phyloP scores from a whole-genome alignment of 2,797 vertebrate species.

The Manis pentadactyla region DNA sequence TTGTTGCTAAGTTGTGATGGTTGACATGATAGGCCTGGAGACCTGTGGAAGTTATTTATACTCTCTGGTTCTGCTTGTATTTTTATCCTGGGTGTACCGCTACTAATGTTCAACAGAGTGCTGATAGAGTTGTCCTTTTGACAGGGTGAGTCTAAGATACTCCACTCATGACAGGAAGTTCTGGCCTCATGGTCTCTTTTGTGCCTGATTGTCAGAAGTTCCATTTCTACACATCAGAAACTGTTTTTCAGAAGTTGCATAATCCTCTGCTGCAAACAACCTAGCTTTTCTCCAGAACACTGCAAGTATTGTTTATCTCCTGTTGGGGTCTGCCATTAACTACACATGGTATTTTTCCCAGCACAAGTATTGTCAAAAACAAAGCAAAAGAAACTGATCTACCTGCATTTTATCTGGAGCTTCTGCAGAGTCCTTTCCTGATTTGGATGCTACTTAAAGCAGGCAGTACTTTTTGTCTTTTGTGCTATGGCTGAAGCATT shows the following conservation, averaged over 20 bases:
- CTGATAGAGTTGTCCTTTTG: not conserved
- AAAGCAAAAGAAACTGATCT: not conserved
- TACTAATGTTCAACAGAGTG: too few species aligned
- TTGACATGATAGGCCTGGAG: too few species aligned
- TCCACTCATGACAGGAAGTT: not conserved
- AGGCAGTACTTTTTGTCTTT: not conserved
- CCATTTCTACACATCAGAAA: not conserved
- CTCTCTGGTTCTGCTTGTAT: not conserved
- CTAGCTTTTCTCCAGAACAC: not conserved
- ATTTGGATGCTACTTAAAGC: not conserved
- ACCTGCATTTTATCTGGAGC: not conserved
- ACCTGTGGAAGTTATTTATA: not conserved
- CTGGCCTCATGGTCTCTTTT: not conserved
- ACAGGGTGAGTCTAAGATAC: not conserved
- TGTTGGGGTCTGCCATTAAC: not conserved
- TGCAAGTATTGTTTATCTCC: not conserved
- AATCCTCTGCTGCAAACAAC: not conserved
- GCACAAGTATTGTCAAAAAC: not conserved
- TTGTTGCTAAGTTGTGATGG: not conserved
- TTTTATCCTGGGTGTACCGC: not conserved
- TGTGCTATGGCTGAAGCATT: not conserved
- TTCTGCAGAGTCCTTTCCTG: not conserved
- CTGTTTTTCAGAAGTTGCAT: not conserved
- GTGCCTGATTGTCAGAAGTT: not conserved
- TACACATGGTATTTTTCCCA: not conserved